Conservation (phyloP, 1,140 invertebrate species). For the Dendrolimus kikuchii region DNA sequence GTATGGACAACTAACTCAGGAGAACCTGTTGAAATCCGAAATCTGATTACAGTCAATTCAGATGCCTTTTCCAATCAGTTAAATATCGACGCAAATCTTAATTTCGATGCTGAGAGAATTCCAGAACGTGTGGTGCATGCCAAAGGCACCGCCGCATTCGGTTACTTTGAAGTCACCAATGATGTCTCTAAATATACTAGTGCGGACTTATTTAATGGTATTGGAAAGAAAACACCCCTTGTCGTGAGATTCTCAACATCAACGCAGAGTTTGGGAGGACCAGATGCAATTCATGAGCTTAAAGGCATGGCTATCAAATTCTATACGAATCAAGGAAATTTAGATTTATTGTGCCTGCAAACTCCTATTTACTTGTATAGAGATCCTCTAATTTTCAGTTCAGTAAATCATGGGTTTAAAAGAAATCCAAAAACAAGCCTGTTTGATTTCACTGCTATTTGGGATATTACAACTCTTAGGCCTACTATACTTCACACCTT, state of each 20-base stretch:
- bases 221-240: constrained; percentile 90
- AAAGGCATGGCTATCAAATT: constrained; percentile 82
- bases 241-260: constrained; percentile 82
- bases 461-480: constrained; percentile 88
- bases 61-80: constrained; percentile 83
- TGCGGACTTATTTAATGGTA: constrained; percentile 85
- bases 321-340: constrained; percentile 83
- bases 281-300: constrained; percentile 80
- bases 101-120: constrained; percentile 91
- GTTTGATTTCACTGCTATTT: constrained; percentile 85
- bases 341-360: constrained; percentile 75
- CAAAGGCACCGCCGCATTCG: constrained; percentile 94
- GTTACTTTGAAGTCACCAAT: constrained; percentile 95
- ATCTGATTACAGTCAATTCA: constrained; percentile 53
- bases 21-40: constrained; percentile 81
- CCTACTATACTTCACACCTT: constrained; percentile 87
- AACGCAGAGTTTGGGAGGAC: constrained; percentile 86
- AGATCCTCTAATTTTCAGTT: constrained; percentile 77
- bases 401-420: constrained; percentile 75
- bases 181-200: constrained; percentile 91
- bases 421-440: constrained; percentile 79
- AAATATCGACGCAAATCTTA: constrained; percentile 87
- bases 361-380: constrained; percentile 80
- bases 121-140: constrained; percentile 96
- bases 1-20: constrained; percentile 78